phyloP scores from a whole-genome alignment of 2,888 invertebrate species.

The Arrhopalites spinosus region DNA sequence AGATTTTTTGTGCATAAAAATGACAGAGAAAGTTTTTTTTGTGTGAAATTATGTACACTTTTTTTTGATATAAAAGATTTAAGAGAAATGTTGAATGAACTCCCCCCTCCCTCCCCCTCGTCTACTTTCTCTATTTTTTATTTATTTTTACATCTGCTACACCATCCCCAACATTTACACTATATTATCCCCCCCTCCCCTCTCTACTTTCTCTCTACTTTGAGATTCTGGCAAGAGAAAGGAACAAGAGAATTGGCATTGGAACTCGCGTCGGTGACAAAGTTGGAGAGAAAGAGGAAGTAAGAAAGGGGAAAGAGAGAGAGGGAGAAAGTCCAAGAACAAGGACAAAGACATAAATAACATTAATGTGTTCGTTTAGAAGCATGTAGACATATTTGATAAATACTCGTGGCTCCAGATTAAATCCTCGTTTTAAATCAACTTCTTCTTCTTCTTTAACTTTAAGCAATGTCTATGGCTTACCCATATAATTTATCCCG shows the following conservation, averaged over 20 bases:
- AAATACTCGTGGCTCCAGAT: conserved; percentile 18
- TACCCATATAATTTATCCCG: conserved; percentile 8
- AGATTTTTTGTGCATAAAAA: too few species aligned
- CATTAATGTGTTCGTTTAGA: conserved; percentile 16
- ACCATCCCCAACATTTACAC: too few species aligned
- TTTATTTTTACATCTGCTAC: background rate
- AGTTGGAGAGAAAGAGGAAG: background rate
- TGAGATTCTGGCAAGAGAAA: too few species aligned
- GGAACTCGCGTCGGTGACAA: background rate
- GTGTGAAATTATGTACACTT: too few species aligned
- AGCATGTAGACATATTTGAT: conserved; percentile 20
- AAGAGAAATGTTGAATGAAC: too few species aligned
- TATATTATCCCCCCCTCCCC: too few species aligned
- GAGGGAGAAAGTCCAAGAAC: background rate
- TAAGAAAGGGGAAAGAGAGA: background rate
- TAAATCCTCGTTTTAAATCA: conserved; percentile 27
- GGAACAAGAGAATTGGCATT: background rate
- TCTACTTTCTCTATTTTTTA: too few species aligned
- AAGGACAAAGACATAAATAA: conserved; percentile 10
- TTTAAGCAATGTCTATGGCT: background rate
- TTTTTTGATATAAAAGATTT: too few species aligned
- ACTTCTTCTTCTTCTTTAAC: background rate
- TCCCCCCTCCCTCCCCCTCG: too few species aligned
- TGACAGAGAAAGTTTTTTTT: too few species aligned
- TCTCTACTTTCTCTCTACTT: background rate